phyloP scores from a whole-genome alignment of 2,113 vertebrate species.

The Pan paniscus region DNA sequence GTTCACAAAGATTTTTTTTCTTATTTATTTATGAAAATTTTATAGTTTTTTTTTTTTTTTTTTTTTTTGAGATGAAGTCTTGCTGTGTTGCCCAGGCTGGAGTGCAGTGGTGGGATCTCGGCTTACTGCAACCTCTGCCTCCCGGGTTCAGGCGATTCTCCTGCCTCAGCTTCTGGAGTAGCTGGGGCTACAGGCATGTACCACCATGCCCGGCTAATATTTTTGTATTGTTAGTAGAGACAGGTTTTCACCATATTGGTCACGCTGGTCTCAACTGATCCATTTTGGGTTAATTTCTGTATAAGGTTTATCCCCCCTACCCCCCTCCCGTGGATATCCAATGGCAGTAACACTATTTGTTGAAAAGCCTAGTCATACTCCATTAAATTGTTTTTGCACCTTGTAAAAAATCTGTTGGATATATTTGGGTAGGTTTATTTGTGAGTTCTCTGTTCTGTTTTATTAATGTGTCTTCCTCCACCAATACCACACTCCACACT shows the following conservation, averaged over 20 bases:
- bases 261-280: not conserved
- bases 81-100: too few species aligned
- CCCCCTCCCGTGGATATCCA: not conserved
- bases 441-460: not conserved
- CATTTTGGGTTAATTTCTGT: not conserved
- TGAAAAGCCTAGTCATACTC: not conserved
- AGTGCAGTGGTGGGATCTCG: too few species aligned
- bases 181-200: too few species aligned
- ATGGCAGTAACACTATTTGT: not conserved
- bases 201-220: too few species aligned
- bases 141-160: too few species aligned
- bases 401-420: not conserved
- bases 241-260: too few species aligned
- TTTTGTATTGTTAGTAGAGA: too few species aligned
- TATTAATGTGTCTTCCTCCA: not conserved
- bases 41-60: not conserved
- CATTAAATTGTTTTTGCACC: not conserved
- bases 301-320: not conserved
- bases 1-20: not conserved
- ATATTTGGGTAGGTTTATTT: not conserved
- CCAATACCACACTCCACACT: not conserved
- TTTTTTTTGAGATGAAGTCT: too few species aligned
- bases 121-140: too few species aligned
- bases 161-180: too few species aligned
- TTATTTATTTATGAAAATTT: not conserved